Base-by-base conservation (phyloP, 2,113 vertebrate genomes). In the Steatornis caripensis region DNA sequence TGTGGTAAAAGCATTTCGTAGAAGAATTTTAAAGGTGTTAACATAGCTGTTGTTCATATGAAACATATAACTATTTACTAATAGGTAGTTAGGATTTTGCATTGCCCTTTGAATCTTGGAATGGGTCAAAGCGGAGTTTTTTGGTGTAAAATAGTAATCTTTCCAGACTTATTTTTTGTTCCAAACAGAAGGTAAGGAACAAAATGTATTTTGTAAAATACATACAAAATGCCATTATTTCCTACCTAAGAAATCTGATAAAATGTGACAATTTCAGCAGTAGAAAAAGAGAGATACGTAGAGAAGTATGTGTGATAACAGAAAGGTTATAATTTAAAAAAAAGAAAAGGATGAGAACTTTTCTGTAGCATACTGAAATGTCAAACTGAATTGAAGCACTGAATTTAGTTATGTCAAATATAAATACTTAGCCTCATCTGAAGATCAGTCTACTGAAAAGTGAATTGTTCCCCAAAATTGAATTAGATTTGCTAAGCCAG, bases 331-430 rank as follows among this genome's bases (percentile, higher is more conserved):
- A 37, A 91, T 84, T 84, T 82, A 23, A 19, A 49, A 70, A 70
- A n/a, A 64, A 77, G 20, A 88, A 82, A 71, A 58, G 8, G 1
- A 71, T 48, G n/a, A 77, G 14, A 70, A 81, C 6, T 58, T 84
- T 89, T 88, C 81, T 17, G 15, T 89, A 24, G 39, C 64, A 48
- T 29, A 36, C n/a, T n/a, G 14, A 90, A 92, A 81, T 18, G 26
- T 61, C 90, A 57, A 20, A 87, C 30, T 68, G 71, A 88, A 90
- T 76, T 72, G 75, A 83, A 89, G 60, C 22, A 55, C 80, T 71
- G 80, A 75, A 81, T 94, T 88, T 54, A 77, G 34, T 92, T 86
- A 75, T 60, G 64, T 92, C 77, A 84, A 75, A 77, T 81, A 78
- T 66, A 81, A 93, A 81, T 84, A 89, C 76, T 89, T 93, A 49